Evolutionary conservation across 2,888 invertebrate genomes (phyloP), one percentile per base, ranked within the genome.

Genomic region (Serripes groenlandicus): DNA sequence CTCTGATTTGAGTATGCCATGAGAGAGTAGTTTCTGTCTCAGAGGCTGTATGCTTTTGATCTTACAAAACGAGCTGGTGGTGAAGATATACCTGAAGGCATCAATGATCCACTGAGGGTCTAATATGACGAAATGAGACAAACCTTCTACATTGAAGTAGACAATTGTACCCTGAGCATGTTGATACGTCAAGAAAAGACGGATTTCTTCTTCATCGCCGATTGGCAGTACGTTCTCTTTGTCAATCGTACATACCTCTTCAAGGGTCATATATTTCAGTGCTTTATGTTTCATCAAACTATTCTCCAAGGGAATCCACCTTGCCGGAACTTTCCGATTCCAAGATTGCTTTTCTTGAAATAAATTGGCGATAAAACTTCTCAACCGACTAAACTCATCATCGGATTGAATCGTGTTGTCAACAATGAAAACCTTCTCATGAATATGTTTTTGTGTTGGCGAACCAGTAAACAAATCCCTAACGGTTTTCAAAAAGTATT

Each of bases 41-140:
- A 75, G 49, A 9, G 2, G 26, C 23, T 71, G 60, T 15, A 64
- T 23, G 7, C n/a, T n/a, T 1, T 52, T 42, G 21, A 49, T 32
- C 26, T 54, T 56, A 42, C 75, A 80, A 23, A 75, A 80, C 58
- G 54, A 56, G n/a, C 56, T 70, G 28, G 75, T 66, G 42, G 80
- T 75, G 1, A 80, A 28, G 7, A 80, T 75, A 35, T 71, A 80
- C 72, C 75, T 80, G 26, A 80, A 80, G 26, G 80, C 80, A 49
- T 80, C 80, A 0, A 75, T 71, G 0, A 80, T 37, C 54, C 64
- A 80, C 49, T 80, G 71, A 18, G 75, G 70, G 34, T 80, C 66
- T 23, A 80, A 56, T 28, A 80, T 56, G 9, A 80, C 66, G 23
- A 71, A 66, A n/a, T 60, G 32, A 9, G 75, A 71, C 2, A 75